Evolutionary conservation across 2,113 vertebrate species (phyloP).

Genomic region (Labeo catla): DNA sequence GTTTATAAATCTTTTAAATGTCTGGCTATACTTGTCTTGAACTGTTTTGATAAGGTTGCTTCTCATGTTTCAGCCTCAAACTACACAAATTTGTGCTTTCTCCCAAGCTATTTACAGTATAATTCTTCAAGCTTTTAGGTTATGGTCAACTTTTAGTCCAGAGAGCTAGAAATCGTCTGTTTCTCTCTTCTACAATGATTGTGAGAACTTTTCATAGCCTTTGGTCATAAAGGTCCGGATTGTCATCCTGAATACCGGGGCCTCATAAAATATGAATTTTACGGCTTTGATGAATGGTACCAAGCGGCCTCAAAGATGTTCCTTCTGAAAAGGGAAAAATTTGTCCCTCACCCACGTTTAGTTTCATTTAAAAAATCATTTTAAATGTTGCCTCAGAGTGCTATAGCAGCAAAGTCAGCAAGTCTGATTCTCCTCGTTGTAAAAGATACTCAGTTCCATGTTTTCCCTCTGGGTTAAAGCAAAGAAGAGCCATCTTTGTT

Average conservation of each 20-base stretch:
- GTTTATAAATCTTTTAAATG: neutral
- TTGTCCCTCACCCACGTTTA: neutral
- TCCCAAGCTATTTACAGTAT: neutral
- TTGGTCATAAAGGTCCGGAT: neutral
- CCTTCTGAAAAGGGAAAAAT: neutral
- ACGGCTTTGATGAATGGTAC: neutral
- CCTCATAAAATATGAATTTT: neutral
- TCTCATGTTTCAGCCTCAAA: neutral
- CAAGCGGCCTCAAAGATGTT: neutral
- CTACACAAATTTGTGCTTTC: neutral
- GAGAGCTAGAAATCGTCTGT: neutral
- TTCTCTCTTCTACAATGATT: neutral
- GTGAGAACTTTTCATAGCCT: neutral
- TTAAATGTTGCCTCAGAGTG: neutral
- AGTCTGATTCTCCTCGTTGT: neutral
- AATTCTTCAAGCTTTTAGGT: neutral
- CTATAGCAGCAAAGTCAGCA: neutral
- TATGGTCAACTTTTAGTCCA: neutral
- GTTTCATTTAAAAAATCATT: neutral
- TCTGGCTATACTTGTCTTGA: neutral
- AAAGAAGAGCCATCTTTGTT: neutral
- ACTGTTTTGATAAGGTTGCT: neutral
- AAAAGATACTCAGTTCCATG: neutral
- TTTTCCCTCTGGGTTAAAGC: conserved; percentile 5
- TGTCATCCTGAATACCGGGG: neutral